These are phyloP conservation scores for Meriones psammophilus DNA, from an alignment of 2,797 vertebrate species.

Conservation along the genomic window DNA sequence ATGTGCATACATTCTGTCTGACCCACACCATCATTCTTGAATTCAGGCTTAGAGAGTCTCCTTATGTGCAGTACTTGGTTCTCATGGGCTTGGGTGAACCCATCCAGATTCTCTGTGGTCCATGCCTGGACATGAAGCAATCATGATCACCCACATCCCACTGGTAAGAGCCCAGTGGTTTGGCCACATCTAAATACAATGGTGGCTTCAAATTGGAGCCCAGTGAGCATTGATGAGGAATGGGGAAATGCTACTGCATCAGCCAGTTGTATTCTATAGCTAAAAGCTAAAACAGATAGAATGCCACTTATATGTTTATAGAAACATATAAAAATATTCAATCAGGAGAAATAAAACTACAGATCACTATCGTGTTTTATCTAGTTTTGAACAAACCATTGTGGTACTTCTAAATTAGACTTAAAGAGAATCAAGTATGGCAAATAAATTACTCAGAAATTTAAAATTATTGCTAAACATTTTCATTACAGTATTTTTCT, in stretches of 20 bases:
- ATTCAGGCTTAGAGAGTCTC: background rate
- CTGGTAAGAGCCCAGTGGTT: constrained; percentile 43
- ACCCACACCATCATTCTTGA: background rate
- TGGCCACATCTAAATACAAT: constrained; percentile 57
- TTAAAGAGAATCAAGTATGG: constrained; percentile 37
- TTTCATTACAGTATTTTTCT: constrained; percentile 38
- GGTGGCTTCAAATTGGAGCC: constrained; percentile 51
- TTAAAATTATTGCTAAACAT: background rate
- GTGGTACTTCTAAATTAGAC: constrained; percentile 48
- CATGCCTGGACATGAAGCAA: constrained; percentile 54
- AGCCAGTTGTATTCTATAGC: background rate
- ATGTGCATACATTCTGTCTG: background rate
- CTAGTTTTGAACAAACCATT: constrained; percentile 28
- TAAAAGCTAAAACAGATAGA: constrained; percentile 48
- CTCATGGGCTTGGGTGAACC: background rate
- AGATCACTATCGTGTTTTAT: background rate
- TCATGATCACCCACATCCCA: constrained; percentile 33
- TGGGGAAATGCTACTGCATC: constrained; percentile 11
- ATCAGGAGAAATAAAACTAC: constrained; percentile 39
- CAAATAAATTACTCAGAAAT: background rate
- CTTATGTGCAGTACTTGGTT: constrained; percentile 37
- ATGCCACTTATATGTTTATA: constrained; percentile 15
- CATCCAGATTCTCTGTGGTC: constrained; percentile 13
- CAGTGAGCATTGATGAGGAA: background rate
- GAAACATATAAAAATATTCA: constrained; percentile 34